These are phyloP conservation scores for Peromyscus attwateri DNA, from an alignment of 2,797 vertebrate genomes.

Conservation along the genomic window DNA sequence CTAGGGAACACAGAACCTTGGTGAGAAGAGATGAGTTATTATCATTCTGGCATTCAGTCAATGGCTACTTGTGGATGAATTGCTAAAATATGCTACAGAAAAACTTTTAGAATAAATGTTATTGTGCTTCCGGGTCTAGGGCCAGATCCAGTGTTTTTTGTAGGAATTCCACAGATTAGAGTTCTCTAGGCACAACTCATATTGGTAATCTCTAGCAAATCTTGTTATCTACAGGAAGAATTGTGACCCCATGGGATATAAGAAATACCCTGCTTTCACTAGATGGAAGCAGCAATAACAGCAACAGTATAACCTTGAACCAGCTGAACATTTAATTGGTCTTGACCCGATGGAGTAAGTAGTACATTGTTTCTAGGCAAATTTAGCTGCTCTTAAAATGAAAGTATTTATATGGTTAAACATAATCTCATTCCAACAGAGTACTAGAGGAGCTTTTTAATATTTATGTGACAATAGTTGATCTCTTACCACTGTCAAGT, in stretches of 20 bases:
- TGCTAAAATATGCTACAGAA: constrained; percentile 60
- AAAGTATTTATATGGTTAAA: constrained; percentile 81
- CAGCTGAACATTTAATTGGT: constrained; percentile 73
- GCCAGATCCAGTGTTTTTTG: constrained; percentile 9
- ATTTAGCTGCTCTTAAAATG: constrained; percentile 74
- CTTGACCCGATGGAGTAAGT: constrained; percentile 52
- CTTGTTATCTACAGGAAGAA: constrained; percentile 1
- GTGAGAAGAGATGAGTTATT: constrained; percentile 31
- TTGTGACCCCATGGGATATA: not conserved
- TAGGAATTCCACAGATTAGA: constrained; percentile 15
- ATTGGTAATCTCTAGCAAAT: constrained; percentile 46
- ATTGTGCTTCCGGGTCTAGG: constrained; percentile 39
- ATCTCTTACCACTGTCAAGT: constrained; percentile 87
- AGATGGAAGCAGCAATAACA: constrained; percentile 59
- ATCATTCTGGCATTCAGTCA: constrained; percentile 32
- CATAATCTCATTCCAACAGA: constrained; percentile 77
- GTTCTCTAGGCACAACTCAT: constrained; percentile 37
- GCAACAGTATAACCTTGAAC: constrained; percentile 64
- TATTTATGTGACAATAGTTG: constrained; percentile 87
- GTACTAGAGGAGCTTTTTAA: constrained; percentile 84
- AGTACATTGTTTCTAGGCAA: constrained; percentile 77
- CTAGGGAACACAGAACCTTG: not conserved
- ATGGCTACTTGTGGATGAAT: not conserved
- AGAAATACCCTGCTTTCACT: constrained; percentile 56
- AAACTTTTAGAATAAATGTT: constrained; percentile 33